phyloP scores from a whole-genome alignment of 2,888 invertebrate genomes.

The Synergus laeviventris region DNA sequence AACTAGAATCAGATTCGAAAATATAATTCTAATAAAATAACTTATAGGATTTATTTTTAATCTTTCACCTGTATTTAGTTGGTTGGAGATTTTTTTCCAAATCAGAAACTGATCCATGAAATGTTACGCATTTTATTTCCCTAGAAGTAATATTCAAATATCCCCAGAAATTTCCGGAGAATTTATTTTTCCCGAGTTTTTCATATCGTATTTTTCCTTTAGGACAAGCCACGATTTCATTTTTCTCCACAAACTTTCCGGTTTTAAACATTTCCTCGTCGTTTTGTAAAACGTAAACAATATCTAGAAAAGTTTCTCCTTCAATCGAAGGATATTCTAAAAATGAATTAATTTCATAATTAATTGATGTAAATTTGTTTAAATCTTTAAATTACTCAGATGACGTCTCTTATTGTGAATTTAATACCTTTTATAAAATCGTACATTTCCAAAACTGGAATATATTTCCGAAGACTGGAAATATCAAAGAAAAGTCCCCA shows the following conservation, averaged over 20 bases:
- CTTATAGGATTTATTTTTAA: slow-evolving; percentile 7
- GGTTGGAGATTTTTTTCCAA: slow-evolving; percentile 80
- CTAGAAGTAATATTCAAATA: slow-evolving; percentile 83
- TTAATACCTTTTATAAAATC: slow-evolving; percentile 83
- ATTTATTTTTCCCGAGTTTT: slow-evolving; percentile 72
- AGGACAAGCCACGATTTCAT: slow-evolving; percentile 79
- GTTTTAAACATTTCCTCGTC: slow-evolving; percentile 90
- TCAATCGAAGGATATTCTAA: slow-evolving; percentile 76
- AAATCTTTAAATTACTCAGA: no score
- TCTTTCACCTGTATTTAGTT: slow-evolving; percentile 74
- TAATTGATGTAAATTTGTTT: background rate
- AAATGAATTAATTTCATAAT: slow-evolving; percentile 49
- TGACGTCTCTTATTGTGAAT: background rate
- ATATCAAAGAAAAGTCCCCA: slow-evolving; percentile 94
- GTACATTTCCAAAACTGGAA: slow-evolving; percentile 91
- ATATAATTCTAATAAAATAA: background rate
- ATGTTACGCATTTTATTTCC: slow-evolving; percentile 86
- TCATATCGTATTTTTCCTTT: slow-evolving; percentile 59
- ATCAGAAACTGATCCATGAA: slow-evolving; percentile 86
- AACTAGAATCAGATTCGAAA: background rate
- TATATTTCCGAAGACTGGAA: slow-evolving; percentile 84
- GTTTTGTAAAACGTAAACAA: slow-evolving; percentile 89
- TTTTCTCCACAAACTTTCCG: slow-evolving; percentile 90
- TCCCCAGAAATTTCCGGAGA: slow-evolving; percentile 83
- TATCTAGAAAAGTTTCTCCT: slow-evolving; percentile 80